Percentiles rank a stretch among this genome's conserved stretches.
These are phyloP conservation scores for Pristionchus mayeri DNA, from an alignment of 2,888 invertebrate genomes.

Conservation along the genomic window DNA sequence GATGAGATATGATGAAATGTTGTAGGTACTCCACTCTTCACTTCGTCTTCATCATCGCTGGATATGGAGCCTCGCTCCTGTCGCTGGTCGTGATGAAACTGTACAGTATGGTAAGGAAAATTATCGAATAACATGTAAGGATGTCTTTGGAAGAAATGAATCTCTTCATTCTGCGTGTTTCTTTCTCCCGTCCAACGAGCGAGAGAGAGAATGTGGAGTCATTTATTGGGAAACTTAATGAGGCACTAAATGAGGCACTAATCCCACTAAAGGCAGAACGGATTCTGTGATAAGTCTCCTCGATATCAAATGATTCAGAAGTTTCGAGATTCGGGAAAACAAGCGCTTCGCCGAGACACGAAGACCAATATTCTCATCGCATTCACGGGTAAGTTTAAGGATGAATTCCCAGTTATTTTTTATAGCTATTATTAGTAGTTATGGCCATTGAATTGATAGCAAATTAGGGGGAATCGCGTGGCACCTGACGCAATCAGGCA, in stretches of 20 bases:
- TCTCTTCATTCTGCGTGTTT: neutral
- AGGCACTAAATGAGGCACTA: neutral
- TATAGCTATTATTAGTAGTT: too few species aligned
- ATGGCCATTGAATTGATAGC: too few species aligned
- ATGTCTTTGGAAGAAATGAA: too few species aligned
- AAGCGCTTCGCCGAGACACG: neutral
- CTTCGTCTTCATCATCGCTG: conserved; percentile 62
- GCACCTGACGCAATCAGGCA: too few species aligned
- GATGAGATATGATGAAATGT: too few species aligned
- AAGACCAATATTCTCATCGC: conserved; percentile 46
- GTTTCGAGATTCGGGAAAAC: neutral
- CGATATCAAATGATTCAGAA: neutral
- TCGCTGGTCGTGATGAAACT: conserved; percentile 58
- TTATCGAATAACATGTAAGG: too few species aligned
- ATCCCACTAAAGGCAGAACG: too few species aligned
- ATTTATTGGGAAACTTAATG: too few species aligned
- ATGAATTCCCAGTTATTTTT: too few species aligned
- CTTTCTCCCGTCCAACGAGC: neutral
- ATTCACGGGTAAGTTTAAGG: conserved; percentile 39
- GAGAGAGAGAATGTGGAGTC: too few species aligned
- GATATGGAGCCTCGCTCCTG: conserved; percentile 62
- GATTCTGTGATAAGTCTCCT: too few species aligned
- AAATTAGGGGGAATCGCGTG: too few species aligned
- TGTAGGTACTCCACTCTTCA: conserved; percentile 67
- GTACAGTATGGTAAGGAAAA: conserved; percentile 54